Evolutionary conservation across 2,797 vertebrate species (phyloP).

Genomic region (Tiaroga cobitis): DNA sequence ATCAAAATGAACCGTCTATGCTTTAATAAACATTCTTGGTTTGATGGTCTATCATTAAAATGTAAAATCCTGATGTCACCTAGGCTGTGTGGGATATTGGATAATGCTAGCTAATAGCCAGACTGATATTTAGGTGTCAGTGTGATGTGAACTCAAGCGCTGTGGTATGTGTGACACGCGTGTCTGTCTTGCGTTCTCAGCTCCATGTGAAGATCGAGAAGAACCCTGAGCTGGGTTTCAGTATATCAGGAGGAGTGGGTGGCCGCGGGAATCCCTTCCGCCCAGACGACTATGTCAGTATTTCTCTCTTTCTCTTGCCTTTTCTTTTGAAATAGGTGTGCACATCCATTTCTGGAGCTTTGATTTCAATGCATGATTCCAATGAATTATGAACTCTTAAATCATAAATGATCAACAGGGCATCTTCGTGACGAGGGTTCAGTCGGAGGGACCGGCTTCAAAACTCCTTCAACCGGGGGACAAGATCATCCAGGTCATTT

Average conservation of each 20-base stretch:
- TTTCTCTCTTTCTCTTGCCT: not conserved
- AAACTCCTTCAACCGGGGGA: slow-evolving; percentile 95
- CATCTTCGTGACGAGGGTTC: slow-evolving; percentile 98
- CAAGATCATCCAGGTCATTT: slow-evolving; percentile 94
- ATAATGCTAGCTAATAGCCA: not conserved
- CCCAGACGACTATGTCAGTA: slow-evolving; percentile 93
- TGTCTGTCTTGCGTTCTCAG: slow-evolving; percentile 73
- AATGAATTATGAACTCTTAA: not conserved
- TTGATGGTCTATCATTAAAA: not conserved
- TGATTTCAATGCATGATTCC: not conserved
- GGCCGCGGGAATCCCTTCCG: slow-evolving; percentile 97
- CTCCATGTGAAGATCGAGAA: slow-evolving; percentile 94
- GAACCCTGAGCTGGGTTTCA: slow-evolving; percentile 98
- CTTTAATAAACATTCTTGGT: not conserved
- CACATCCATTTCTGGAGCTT: not conserved
- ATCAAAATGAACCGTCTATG: not conserved
- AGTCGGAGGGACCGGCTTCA: slow-evolving; percentile 93
- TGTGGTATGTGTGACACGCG: too few relatives aligned
- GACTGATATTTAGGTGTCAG: not conserved
- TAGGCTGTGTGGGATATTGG: not conserved
- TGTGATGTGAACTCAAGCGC: not conserved
- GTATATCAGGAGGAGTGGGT: slow-evolving; percentile 97
- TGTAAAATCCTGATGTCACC: not conserved
- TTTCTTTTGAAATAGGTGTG: not conserved
- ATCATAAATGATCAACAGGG: slow-evolving; percentile 74